These are phyloP conservation scores for Lepas anatifera DNA, from an alignment of 2,888 invertebrate species.

Conservation along the genomic window DNA sequence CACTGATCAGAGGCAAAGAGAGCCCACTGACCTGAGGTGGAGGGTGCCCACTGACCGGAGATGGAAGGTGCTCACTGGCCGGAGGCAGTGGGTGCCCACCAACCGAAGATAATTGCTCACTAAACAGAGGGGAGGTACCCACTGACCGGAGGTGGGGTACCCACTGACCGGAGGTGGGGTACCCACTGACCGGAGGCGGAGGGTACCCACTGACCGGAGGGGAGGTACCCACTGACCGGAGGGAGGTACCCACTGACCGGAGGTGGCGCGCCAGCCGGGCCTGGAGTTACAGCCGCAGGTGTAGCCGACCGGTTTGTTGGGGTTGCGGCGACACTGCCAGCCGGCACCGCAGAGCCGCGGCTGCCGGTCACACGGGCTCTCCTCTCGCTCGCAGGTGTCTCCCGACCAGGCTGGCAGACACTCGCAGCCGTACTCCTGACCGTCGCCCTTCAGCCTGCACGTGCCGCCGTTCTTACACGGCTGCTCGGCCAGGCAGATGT, in stretches of 20 bases:
- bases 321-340: constrained; percentile 1
- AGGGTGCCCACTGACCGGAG: no score
- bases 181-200: no score
- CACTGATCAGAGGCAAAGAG: no score
- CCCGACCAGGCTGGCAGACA: background rate
- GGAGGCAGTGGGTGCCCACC: no score
- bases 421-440: background rate
- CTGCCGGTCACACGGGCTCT: constrained; percentile 8
- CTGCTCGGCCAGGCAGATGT: background rate
- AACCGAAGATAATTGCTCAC: no score
- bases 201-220: no score
- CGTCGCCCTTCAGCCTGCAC: background rate
- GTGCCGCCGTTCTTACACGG: constrained; percentile 5
- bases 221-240: no score
- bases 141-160: no score
- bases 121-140: no score
- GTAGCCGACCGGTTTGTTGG: background rate
- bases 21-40: no score
- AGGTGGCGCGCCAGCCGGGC: background rate
- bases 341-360: background rate
- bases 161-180: no score
- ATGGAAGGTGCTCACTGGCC: no score
- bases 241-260: background rate
- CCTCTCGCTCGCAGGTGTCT: background rate
- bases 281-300: background rate